phyloP scores from a whole-genome alignment of 2,888 invertebrate species.

The Euzetes globulus region DNA sequence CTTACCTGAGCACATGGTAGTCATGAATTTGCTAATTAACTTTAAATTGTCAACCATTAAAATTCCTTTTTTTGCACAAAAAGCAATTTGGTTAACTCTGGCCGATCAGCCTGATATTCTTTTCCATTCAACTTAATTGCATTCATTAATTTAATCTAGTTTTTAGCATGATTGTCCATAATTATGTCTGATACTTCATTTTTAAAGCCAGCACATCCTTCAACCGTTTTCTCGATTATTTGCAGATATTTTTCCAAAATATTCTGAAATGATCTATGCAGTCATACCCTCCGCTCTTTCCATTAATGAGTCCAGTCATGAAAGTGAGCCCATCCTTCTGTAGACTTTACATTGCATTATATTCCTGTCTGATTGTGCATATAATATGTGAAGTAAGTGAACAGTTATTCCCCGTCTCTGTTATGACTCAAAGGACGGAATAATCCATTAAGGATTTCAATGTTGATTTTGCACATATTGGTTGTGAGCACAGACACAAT shows the following conservation, averaged over 20 bases:
- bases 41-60: slow-evolving; percentile 6
- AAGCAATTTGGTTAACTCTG: neutral
- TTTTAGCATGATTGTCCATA: too few species aligned
- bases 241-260: too few species aligned
- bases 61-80: neutral
- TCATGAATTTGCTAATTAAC: slow-evolving; percentile 16
- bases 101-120: too few species aligned
- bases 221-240: too few species aligned
- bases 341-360: neutral
- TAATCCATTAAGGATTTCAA: neutral
- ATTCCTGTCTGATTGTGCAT: slow-evolving; percentile 13
- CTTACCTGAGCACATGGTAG: neutral
- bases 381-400: neutral
- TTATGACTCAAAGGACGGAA: neutral
- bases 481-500: neutral
- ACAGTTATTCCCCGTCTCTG: neutral
- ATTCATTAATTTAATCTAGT: too few species aligned
- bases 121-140: too few species aligned
- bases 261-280: too few species aligned
- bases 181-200: too few species aligned
- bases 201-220: too few species aligned
- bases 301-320: too few species aligned
- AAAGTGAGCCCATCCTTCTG: neutral
- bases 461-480: slow-evolving; percentile 21
- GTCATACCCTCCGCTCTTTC: too few species aligned